Percentiles rank a stretch among this genome's conserved stretches.
phyloP scores from a whole-genome alignment of 2,797 vertebrate genomes.

The Pseudochaenichthys georgianus region DNA sequence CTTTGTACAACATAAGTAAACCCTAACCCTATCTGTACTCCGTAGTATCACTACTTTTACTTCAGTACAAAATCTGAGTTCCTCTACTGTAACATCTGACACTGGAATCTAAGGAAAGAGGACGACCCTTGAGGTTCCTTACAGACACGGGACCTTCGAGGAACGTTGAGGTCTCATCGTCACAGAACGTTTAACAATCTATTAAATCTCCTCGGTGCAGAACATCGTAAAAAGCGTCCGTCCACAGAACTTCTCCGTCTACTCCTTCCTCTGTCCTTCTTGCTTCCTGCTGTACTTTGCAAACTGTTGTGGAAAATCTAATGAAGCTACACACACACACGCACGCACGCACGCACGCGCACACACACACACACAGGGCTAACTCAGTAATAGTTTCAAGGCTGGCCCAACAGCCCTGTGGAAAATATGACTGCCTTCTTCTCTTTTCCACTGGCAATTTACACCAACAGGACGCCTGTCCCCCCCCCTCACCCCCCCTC shows the following conservation, averaged over 20 bases:
- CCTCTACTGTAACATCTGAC: too few species aligned
- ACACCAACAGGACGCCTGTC: slow-evolving; percentile 78
- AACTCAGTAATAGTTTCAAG: slow-evolving; percentile 81
- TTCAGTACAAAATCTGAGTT: too few species aligned
- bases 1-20: too few species aligned
- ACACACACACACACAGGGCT: slow-evolving; percentile 41
- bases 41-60: too few species aligned
- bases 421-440: slow-evolving; percentile 81
- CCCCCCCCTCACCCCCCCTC: slow-evolving; percentile 33
- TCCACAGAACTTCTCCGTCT: slow-evolving; percentile 24
- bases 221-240: slow-evolving; percentile 15
- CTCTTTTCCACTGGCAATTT: slow-evolving; percentile 81
- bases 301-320: slow-evolving; percentile 82
- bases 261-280: slow-evolving; percentile 54
- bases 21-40: too few species aligned
- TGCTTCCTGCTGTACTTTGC: slow-evolving; percentile 69
- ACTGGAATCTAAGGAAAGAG: too few species aligned
- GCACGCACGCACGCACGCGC: slow-evolving; percentile 43
- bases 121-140: too few species aligned
- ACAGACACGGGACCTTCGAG: not conserved
- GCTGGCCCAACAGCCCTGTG: slow-evolving; percentile 71
- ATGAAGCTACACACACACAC: slow-evolving; percentile 61
- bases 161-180: not conserved
- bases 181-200: slow-evolving; percentile 24
- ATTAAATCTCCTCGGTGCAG: not conserved